phyloP scores from a whole-genome alignment of 2,888 invertebrate species.

The Schizotus pectinicornis region DNA sequence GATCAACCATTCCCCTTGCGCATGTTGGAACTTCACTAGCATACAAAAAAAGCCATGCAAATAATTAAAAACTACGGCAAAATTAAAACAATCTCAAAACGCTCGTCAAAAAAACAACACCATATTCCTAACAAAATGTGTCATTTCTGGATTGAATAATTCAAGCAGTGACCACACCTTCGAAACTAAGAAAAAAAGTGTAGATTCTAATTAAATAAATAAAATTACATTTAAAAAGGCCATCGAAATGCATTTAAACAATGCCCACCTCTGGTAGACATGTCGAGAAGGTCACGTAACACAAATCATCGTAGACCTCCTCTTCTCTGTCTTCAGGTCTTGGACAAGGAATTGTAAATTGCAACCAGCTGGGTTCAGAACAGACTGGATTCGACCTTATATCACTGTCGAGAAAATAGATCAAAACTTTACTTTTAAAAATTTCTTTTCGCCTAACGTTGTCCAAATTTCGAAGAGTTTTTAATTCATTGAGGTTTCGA shows the following conservation, averaged over 20 bases:
- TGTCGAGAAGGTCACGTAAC: slow-evolving; percentile 82
- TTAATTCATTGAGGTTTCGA: slow-evolving; percentile 2
- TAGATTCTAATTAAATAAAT: slow-evolving; percentile 3
- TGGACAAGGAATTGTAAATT: slow-evolving; percentile 69
- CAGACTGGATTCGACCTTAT: slow-evolving; percentile 32
- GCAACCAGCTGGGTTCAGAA: slow-evolving; percentile 67
- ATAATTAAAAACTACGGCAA: slow-evolving; percentile 4
- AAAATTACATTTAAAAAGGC: slow-evolving; percentile 16
- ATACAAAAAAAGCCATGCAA: slow-evolving; percentile 33
- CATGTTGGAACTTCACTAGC: slow-evolving; percentile 49
- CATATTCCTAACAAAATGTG: too few relatives aligned
- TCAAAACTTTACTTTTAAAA: background rate
- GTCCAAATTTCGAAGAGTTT: too few relatives aligned
- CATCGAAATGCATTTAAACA: slow-evolving; percentile 4
- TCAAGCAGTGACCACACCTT: slow-evolving; percentile 3
- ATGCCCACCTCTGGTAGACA: slow-evolving; percentile 68
- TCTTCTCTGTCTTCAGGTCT: slow-evolving; percentile 73
- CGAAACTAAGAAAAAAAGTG: slow-evolving; percentile 18
- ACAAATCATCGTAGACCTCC: slow-evolving; percentile 87
- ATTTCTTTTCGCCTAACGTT: slow-evolving; percentile 14
- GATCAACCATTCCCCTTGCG: slow-evolving; percentile 41
- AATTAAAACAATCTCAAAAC: slow-evolving; percentile 24
- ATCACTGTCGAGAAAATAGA: slow-evolving; percentile 16
- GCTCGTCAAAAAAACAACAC: too few relatives aligned
- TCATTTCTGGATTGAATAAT: slow-evolving; percentile 4